Evolutionary conservation across 2,797 vertebrate genomes (phyloP).

Genomic region (Gallirallus australis): DNA sequence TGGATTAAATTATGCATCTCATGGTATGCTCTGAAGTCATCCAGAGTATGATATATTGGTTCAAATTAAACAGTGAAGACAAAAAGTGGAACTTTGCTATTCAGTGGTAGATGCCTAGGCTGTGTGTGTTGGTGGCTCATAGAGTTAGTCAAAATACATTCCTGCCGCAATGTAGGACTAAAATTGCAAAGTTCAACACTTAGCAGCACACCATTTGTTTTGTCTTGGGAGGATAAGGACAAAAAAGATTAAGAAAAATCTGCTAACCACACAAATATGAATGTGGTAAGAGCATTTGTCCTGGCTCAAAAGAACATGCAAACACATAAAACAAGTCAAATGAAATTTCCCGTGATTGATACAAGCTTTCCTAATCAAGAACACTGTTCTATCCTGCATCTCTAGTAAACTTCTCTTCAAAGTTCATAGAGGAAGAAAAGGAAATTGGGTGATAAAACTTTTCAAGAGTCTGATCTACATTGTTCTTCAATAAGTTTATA

Average conservation of each 20-base stretch:
- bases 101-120: background rate
- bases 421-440: background rate
- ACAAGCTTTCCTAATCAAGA: conserved; percentile 16
- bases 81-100: background rate
- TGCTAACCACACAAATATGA: conserved; percentile 24
- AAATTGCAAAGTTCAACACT: conserved; percentile 30
- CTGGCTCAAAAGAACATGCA: background rate
- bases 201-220: conserved; percentile 45
- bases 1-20: conserved; percentile 37
- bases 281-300: conserved; percentile 31
- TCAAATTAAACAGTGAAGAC: conserved; percentile 25
- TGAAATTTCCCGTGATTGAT: conserved; percentile 27
- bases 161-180: background rate
- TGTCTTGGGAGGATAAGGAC: conserved; percentile 51
- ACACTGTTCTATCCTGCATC: background rate
- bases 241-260: conserved; percentile 19
- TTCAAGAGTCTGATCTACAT: background rate
- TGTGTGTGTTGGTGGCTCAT: background rate
- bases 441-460: background rate
- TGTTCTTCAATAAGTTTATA: background rate
- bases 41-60: background rate
- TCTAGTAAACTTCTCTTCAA: background rate
- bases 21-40: background rate
- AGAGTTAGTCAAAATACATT: conserved; percentile 66
- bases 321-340: conserved; percentile 10